Evolutionary conservation across 1,140 invertebrate genomes (phyloP).

Genomic region (Phymastichus coffea): DNA sequence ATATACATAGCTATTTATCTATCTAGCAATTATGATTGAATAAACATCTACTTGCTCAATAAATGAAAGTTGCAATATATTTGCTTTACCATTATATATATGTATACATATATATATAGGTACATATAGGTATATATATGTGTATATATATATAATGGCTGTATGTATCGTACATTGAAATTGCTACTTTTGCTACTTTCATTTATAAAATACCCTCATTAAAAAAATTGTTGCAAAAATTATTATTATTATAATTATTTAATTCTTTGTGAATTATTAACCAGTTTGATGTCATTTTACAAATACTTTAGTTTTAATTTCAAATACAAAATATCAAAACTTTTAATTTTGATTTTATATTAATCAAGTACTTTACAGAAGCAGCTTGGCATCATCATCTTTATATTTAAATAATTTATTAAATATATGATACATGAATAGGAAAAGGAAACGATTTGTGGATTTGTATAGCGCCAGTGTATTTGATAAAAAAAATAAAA

Average conservation of each 20-base stretch:
- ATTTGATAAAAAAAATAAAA: conserved; percentile 12
- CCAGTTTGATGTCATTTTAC: conserved; percentile 30
- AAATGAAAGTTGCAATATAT: conserved; percentile 49
- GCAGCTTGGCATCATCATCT: conserved; percentile 50
- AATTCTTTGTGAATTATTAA: conserved; percentile 41
- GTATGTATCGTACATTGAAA: too few relatives aligned
- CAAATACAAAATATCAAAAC: conserved; percentile 39
- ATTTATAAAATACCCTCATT: too few relatives aligned
- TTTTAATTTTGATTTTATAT: too few relatives aligned
- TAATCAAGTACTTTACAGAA: conserved; percentile 56
- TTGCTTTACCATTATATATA: too few relatives aligned
- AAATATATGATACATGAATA: conserved; percentile 14
- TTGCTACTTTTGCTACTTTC: conserved; percentile 43
- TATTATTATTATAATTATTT: conserved; percentile 37
- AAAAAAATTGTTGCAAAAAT: conserved; percentile 42
- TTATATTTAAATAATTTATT: conserved; percentile 13
- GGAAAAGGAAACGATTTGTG: conserved; percentile 5
- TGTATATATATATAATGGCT: too few relatives aligned
- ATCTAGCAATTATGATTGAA: conserved; percentile 47
- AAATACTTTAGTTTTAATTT: conserved; percentile 16
- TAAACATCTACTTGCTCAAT: conserved; percentile 46
- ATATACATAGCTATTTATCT: conserved; percentile 48
- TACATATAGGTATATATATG: too few relatives aligned
- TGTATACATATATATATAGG: too few relatives aligned
- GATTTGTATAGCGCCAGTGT: conserved; percentile 21